Conservation (phyloP, 2,888 invertebrate genomes). For the Pheosia tremula region DNA sequence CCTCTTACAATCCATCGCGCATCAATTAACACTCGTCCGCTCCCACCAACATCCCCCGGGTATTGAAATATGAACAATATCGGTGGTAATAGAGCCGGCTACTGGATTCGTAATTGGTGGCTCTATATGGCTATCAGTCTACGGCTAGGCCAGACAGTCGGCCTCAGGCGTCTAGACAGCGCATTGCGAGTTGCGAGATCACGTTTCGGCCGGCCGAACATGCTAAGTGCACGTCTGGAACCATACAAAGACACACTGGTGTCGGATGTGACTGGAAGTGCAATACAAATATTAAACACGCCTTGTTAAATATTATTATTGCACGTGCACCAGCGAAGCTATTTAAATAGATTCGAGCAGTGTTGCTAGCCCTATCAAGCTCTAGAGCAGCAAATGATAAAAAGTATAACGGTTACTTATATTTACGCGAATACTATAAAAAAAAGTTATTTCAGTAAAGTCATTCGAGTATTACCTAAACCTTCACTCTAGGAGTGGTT, state of each 20-base stretch:
- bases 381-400: too few relatives aligned
- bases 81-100: conserved; percentile 38
- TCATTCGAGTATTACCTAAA: too few relatives aligned
- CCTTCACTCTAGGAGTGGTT: too few relatives aligned
- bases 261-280: conserved; percentile 23
- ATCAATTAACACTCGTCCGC: conserved; percentile 40
- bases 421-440: too few relatives aligned
- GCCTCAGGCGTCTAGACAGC: conserved; percentile 75
- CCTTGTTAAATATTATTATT: too few relatives aligned
- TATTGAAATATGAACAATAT: conserved; percentile 49
- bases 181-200: conserved; percentile 74
- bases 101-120: conserved; percentile 65
- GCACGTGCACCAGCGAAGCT: too few relatives aligned
- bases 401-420: too few relatives aligned
- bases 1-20: conserved; percentile 20
- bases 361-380: too few relatives aligned
- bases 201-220: conserved; percentile 78
- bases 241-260: conserved; percentile 47
- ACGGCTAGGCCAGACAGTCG: conserved; percentile 64
- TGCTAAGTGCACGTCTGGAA: conserved; percentile 80
- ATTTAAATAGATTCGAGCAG: too few relatives aligned
- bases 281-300: not conserved
- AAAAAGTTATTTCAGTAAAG: too few relatives aligned
- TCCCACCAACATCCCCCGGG: conserved; percentile 18
- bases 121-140: conserved; percentile 60